Conservation (phyloP, 1,140 invertebrate genomes). For the Megathymus violae region DNA sequence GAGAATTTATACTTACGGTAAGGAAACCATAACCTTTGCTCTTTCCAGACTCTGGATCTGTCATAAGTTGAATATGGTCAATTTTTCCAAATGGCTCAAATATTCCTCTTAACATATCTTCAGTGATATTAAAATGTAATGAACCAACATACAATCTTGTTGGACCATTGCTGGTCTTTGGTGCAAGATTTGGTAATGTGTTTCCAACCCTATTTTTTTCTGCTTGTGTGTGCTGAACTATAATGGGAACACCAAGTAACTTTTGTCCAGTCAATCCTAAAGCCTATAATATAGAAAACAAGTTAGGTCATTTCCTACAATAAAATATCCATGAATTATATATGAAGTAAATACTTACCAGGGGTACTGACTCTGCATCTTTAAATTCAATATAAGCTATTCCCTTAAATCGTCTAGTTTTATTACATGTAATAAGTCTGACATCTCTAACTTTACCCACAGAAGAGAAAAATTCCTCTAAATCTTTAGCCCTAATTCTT, state of each 20-base stretch:
- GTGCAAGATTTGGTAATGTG: conserved; percentile 91
- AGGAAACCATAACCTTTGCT: conserved; percentile 99
- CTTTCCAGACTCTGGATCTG: conserved; percentile 96
- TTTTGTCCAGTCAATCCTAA: conserved; percentile 98
- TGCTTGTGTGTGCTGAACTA: conserved; percentile 99
- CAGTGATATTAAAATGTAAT: conserved; percentile 99
- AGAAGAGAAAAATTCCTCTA: conserved; percentile 99
- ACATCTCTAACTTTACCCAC: conserved; percentile 99
- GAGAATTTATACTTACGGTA: conserved; percentile 88
- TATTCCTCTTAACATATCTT: conserved; percentile 99
- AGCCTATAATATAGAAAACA: conserved; percentile 87
- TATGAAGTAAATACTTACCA: conserved; percentile 86
- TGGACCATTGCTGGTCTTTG: conserved; percentile 93
- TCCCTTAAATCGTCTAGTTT: conserved; percentile 99
- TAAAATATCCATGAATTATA: conserved; percentile 8
- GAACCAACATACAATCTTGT: conserved; percentile 99
- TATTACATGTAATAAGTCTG: conserved; percentile 99
- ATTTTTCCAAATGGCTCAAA: conserved; percentile 99
- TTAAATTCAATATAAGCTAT: conserved; percentile 99
- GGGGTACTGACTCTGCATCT: conserved; percentile 97
- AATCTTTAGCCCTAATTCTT: conserved; percentile 95
- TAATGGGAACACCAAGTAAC: conserved; percentile 97
- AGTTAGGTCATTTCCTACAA: conserved; percentile 12
- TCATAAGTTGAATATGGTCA: conserved; percentile 97
- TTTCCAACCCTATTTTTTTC: conserved; percentile 98